A percentile compares a stretch with the other conserved stretches of the same genome.
These are phyloP conservation scores for Polymixis lichenea DNA, from an alignment of 2,888 invertebrate species.

Conservation along the genomic window DNA sequence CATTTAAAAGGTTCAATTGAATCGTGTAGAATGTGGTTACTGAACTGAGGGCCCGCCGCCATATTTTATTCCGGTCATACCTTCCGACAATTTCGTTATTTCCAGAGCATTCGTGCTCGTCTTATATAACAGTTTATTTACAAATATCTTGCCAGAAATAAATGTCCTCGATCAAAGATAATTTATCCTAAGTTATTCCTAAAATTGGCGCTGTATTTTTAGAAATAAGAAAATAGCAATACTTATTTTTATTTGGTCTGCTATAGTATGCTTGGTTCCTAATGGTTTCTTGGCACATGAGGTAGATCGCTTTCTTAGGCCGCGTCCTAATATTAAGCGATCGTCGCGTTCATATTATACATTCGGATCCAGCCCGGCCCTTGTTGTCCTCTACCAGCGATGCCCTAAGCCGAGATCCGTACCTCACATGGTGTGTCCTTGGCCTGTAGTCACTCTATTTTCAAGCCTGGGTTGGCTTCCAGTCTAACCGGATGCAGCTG, in stretches of 20 bases:
- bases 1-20: constrained; percentile 38
- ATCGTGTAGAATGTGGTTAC: constrained; percentile 34
- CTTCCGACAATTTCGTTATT: constrained; percentile 51
- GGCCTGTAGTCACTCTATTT: no score
- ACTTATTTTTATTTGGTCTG: not conserved
- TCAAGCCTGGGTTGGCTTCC: no score
- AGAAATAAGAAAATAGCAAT: constrained; percentile 4
- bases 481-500: no score
- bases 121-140: constrained; percentile 50
- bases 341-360: no score
- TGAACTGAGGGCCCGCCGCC: constrained; percentile 33
- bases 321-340: no score
- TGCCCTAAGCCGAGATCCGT: no score
- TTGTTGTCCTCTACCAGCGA: no score
- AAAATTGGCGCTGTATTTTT: constrained; percentile 41
- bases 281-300: constrained; percentile 31
- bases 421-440: no score
- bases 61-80: constrained; percentile 38
- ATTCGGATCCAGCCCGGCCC: no score
- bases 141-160: constrained; percentile 42
- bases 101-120: constrained; percentile 55
- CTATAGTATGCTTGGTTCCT: not conserved
- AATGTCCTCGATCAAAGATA: constrained; percentile 10
- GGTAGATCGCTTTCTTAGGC: not conserved
- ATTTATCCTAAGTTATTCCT: constrained; percentile 17